These are phyloP conservation scores for Halcyon malimbica DNA, from an alignment of 2,113 vertebrate species.

Conservation along the genomic window DNA sequence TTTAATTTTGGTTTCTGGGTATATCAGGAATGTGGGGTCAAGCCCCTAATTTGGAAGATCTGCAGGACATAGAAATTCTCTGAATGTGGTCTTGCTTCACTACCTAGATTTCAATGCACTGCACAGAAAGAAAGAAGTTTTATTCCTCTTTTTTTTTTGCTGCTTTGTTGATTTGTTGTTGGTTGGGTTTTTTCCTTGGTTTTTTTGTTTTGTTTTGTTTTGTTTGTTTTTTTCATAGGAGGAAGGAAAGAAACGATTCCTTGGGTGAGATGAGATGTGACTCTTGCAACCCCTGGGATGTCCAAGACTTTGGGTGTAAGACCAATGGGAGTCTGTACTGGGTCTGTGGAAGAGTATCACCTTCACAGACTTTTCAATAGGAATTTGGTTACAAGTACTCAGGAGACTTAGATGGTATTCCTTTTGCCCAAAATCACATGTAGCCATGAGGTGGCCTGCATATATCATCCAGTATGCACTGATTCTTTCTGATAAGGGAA, in stretches of 20 bases:
- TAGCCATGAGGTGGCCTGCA: neutral
- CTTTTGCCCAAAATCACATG: neutral
- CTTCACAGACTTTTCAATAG: neutral
- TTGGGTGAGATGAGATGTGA: neutral
- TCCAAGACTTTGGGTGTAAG: neutral
- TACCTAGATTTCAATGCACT: neutral
- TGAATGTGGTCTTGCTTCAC: neutral
- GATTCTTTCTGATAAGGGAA: neutral
- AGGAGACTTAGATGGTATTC: neutral
- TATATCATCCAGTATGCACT: neutral
- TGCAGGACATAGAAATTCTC: neutral
- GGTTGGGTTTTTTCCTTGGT: too few species aligned
- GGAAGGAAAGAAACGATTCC: neutral
- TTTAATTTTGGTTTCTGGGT: neutral
- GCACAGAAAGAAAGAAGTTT: neutral
- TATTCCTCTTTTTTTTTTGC: neutral
- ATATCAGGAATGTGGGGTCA: neutral
- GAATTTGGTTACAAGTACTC: neutral
- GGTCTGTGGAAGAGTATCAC: neutral
- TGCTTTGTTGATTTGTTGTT: too few species aligned
- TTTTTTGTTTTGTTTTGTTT: too few species aligned
- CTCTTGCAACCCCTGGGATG: neutral
- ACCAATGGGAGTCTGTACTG: accelerated
- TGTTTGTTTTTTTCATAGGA: neutral
- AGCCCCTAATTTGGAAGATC: neutral